Evolutionary conservation across 2,888 invertebrate species (phyloP).

Genomic region (Mesorhabditis belari): DNA sequence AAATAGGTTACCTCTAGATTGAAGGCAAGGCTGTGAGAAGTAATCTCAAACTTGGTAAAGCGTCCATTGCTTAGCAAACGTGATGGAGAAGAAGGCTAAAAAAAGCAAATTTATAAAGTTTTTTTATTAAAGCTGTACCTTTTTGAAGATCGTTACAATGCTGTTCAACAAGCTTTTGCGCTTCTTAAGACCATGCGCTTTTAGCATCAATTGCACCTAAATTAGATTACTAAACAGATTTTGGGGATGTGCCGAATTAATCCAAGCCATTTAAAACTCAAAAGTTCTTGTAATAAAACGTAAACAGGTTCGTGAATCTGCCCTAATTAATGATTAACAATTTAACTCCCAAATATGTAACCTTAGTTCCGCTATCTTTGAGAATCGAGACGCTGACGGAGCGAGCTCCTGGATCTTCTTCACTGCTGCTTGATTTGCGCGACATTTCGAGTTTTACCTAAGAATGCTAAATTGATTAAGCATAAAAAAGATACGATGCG

Average conservation of each 20-base stretch:
- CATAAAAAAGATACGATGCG: not conserved
- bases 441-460: not conserved
- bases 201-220: conserved; percentile 40
- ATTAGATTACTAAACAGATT: conserved; percentile 1
- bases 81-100: conserved; percentile 46
- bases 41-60: conserved; percentile 42
- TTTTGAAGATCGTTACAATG: conserved; percentile 40
- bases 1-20: conserved; percentile 21
- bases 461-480: not conserved
- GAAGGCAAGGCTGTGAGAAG: conserved; percentile 35
- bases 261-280: not conserved
- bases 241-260: not conserved
- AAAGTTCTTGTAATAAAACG: not conserved
- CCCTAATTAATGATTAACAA: too few species aligned
- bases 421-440: not conserved
- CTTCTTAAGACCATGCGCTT: conserved; percentile 47
- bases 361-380: conserved; percentile 42
- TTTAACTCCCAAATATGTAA: conserved; percentile 4
- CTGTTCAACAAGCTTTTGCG: conserved; percentile 32
- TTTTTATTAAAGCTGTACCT: conserved; percentile 13
- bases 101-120: not conserved
- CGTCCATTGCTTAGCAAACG: conserved; percentile 44
- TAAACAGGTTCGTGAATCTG: not conserved
- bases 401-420: conserved; percentile 13
- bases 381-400: conserved; percentile 34